These are phyloP conservation scores for Eucera pruinosa DNA, from an alignment of 2,888 invertebrate genomes.

Conservation along the genomic window DNA sequence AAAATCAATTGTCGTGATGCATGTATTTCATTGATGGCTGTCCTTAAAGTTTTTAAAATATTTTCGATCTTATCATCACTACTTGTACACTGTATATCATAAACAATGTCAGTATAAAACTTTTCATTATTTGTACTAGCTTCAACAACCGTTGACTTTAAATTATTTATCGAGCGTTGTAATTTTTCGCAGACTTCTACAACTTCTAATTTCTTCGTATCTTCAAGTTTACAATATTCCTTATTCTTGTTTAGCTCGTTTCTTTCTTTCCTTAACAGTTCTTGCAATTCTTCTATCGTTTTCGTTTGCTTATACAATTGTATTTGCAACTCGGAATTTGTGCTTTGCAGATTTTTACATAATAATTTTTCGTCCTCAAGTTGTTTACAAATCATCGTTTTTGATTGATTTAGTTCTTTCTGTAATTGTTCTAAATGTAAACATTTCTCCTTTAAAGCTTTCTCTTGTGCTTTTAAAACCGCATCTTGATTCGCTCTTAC, in stretches of 20 bases:
- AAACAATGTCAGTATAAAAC: slow-evolving; percentile 12
- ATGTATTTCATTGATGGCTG: slow-evolving; percentile 55
- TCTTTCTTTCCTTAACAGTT: slow-evolving; percentile 44
- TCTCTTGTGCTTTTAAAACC: slow-evolving; percentile 69
- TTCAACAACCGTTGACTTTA: slow-evolving; percentile 47
- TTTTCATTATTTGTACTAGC: slow-evolving; percentile 23
- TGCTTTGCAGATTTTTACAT: slow-evolving; percentile 36
- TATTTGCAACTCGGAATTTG: slow-evolving; percentile 51
- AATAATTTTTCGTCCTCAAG: slow-evolving; percentile 52
- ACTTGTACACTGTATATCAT: not conserved
- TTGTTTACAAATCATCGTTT: slow-evolving; percentile 48
- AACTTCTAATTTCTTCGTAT: slow-evolving; percentile 51
- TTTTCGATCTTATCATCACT: slow-evolving; percentile 25
- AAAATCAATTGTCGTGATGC: slow-evolving; percentile 55
- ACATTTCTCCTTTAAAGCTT: slow-evolving; percentile 71
- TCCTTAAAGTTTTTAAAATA: slow-evolving; percentile 49
- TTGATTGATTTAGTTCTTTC: slow-evolving; percentile 50
- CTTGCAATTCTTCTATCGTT: slow-evolving; percentile 59
- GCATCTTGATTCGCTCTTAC: slow-evolving; percentile 71
- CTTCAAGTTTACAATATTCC: slow-evolving; percentile 37
- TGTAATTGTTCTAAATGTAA: slow-evolving; percentile 57
- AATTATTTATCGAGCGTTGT: slow-evolving; percentile 32
- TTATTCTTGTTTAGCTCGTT: slow-evolving; percentile 46
- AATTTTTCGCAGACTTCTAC: slow-evolving; percentile 50
- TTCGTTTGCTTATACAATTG: slow-evolving; percentile 40